Base-by-base conservation (phyloP, 1,140 invertebrate species). In the Drosophila melanica region DNA sequence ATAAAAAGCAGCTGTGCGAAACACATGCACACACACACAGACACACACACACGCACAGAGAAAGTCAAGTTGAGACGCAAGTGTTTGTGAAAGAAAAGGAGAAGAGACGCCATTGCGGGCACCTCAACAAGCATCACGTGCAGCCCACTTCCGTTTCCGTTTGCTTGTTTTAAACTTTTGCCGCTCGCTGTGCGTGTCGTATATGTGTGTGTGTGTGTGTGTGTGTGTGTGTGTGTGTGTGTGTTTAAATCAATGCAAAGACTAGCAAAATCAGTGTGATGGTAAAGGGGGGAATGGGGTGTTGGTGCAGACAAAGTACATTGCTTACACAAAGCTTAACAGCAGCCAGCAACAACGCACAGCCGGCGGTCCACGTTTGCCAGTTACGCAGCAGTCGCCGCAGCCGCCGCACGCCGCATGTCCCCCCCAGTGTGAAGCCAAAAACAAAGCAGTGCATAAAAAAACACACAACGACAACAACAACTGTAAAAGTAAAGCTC, bases 301-400 rank as follows among this genome's bases (percentile, higher is more conserved):
- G 30, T 12, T 10, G 55, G 45, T 58, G 60, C 81, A 85, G 82
- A 87, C 84, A 87, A 87, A 87, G 84, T 80, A 87, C 79, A 72
- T 79, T 87, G 84, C 84, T 87, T 87, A 87, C 84, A 87, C 84
- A 87, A 87, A 89, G 84, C 84, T 87, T 87, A 87, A 87, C 84
- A 74, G 82, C 81, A 77, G 67, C 55, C 62, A 67, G 73, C 67
- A 64, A 79, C 80, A 77, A 73, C 73, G 77, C 81, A 86, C 81
- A 81, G 77, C 64, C 77, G 74, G 77, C 78, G 77, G 77, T 82
- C 67, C 53, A 50, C 59, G 30, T 12, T n/a, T 35, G 47, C 18
- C 42, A 47, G 42, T 10, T 30, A 37, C 11, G 23, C 62, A 64
- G 16, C 39, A 41, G 47, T 39, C 45, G 35, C 39, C 45, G 44